Evolutionary conservation across 1,140 invertebrate genomes (phyloP), one percentile per base, ranked within the genome.

Genomic region (Diachasma alloeum): DNA sequence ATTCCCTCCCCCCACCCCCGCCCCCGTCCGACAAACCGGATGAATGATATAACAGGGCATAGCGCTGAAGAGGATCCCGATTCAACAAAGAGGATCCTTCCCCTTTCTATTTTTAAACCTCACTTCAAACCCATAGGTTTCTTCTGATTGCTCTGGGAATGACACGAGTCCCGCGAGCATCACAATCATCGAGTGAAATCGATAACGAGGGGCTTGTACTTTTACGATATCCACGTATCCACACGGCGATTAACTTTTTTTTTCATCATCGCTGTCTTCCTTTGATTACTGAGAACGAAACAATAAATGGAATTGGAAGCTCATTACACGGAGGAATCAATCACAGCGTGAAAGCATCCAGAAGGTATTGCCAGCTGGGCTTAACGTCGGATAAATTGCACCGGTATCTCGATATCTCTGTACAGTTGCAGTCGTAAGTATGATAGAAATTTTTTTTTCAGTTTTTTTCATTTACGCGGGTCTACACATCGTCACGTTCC

Each of bases 41-140:
- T 80, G 76, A 80, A 74, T 78, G 79, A 80, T 78, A 80, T 74
- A 80, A 78, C 76, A 67, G 67, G 71, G 67, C 59, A 31, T 15
- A 59, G 19, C 24, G n/a, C 8, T 56, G 19, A 15, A 56, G 48
- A 56, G 59, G 24, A 63, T 63, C 19, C 24, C 24, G 17, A 59
- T n/a, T 19, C 6, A 22, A 31, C 42, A 48, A 67, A 24, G 39
- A 46, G 44, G 44, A 22, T 44, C 24, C 31, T 37, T 74, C 56
- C 42, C 8, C 42, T 10, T 53, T 8, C 19, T 59, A 42, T 42
- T n/a, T 31, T 68, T 24, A 56, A 13, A 31, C 36, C 44, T 26
- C 56, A 39, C 11, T 42, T 26, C 15, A 24, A 9, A 13, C 15
- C 19, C 48, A n/a, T 67, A 39, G 63, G 39, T 74, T 74, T 74